phyloP scores from a whole-genome alignment of 2,888 invertebrate genomes.

The Parnassius orleans region DNA sequence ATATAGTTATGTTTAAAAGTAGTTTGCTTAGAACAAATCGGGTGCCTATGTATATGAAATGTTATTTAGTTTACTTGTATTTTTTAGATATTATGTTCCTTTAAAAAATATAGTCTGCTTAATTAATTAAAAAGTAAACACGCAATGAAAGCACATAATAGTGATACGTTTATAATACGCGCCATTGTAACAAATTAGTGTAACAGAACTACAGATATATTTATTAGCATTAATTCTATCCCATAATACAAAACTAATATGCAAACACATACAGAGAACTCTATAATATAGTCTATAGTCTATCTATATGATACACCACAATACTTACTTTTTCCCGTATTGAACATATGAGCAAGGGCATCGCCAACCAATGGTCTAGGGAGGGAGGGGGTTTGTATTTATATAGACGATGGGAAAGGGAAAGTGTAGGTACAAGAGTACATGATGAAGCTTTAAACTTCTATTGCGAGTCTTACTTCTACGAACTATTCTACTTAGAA shows the following conservation, averaged over 20 bases:
- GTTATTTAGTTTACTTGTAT: slow-evolving; percentile 35
- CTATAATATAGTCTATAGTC: too few species aligned
- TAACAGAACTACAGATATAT: background rate
- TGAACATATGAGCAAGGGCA: too few species aligned
- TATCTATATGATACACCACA: too few species aligned
- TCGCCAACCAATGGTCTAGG: too few species aligned
- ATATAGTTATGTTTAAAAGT: slow-evolving; percentile 44
- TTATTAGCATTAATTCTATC: background rate
- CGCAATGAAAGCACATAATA: background rate
- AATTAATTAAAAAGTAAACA: background rate
- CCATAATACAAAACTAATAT: background rate
- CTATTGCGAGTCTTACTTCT: too few species aligned
- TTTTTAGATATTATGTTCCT: slow-evolving; percentile 29
- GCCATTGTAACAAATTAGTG: background rate
- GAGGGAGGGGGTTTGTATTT: too few species aligned
- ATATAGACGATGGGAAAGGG: too few species aligned
- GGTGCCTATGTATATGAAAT: slow-evolving; percentile 54
- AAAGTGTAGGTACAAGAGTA: too few species aligned
- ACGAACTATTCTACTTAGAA: too few species aligned
- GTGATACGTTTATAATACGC: background rate
- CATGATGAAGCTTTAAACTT: too few species aligned
- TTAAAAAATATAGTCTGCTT: slow-evolving; percentile 10
- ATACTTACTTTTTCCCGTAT: too few species aligned
- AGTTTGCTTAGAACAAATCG: slow-evolving; percentile 57
- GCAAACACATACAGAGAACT: background rate